Evolutionary conservation across 2,888 invertebrate genomes (phyloP), one percentile per base, ranked within the genome.

Genomic region (Polia nebulosa): DNA sequence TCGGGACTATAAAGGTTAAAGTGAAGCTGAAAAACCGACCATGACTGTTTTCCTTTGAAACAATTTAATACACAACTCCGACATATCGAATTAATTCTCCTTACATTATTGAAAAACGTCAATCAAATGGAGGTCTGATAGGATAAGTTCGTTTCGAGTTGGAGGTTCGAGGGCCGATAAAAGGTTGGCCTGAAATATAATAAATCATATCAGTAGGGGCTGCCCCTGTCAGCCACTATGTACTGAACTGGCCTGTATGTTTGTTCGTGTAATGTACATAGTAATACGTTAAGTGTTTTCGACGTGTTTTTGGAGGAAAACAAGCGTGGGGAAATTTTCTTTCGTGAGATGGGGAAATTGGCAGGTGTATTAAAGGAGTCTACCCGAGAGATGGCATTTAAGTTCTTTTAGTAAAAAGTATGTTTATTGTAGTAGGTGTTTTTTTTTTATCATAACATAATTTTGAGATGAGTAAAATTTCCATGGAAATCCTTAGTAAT

Each of bases 161-260:
- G 11, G 51, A 32, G 29, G 29, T 51, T 73, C 49, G 51, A 22
- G 47, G 82, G 58, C 36, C 45, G 76, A 69, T 81, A 65, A 81
- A 82, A 83, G 78, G 78, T 59, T 73, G 20, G 20, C 36, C 41
- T 66, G 55, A 66, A 76, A 83, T 70, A 77, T 81, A 85, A 85
- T 83, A 83, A 83, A 85, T 83, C 81, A 85, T 85, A 70, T 72
- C 56, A 73, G 51, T 20, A 55, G 44, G 66, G 70, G 41, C 61
- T 56, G 81, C 81, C 76, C 66, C 66, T 83, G 83, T 85, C 81
- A 69, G 68, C 29, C 22, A 39, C 27, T 80, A 47, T 41, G 32
- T 53, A 55, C 34, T 29, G 32, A 56, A 67, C 66, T 45, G 27
- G 34, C 49, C 34, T 44, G 32, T 52, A 20, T 69, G 36, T 80